Evolutionary conservation across 2,113 vertebrate genomes (phyloP), one percentile per base, ranked within the genome.

Genomic region (Oryzias javanicus): DNA sequence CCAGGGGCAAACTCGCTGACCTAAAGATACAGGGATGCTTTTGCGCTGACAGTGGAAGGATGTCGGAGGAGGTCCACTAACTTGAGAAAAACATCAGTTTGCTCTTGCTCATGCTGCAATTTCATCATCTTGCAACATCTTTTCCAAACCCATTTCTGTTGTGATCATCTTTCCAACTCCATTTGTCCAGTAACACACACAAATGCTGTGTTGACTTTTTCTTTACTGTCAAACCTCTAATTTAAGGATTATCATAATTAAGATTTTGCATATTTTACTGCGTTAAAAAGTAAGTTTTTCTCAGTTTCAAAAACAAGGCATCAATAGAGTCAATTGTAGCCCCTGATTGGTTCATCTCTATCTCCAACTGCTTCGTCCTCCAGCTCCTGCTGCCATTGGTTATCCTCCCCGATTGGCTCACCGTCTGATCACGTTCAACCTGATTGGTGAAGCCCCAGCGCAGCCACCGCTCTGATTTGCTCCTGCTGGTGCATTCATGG

Each of bases 281-380:
- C 71, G 5, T 22, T 22, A 60, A 78, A 73, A 46, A 17, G 72
- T 72, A 81, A 78, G 35, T 83, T 81, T 54, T 42, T 55, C 42
- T 53, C 48, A 76, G 58, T 55, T 74, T 80, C 47, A 74, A 74
- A 80, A 86, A 83, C 81, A 88, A 85, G 69, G 76, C 72, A 76
- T 73, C 72, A 75, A 40, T 74, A 57, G 67, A 65, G 70, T 67
- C 53, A 59, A 6, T 58, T 58, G 18, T 12, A 49, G 14, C 6
- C 49, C 63, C 44, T 84, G 81, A 89, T 85, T 86, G 86, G 81
- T 82, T 76, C 49, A 63, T 67, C 76, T 80, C 81, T 86, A 86
- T 90, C 85, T 86, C 85, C 72, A 84, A 79, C 84, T 76, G 76
- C 76, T 78, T 67, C 55, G 18, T 20, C 59, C 20, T 79, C 67